Conservation (phyloP, 2,113 vertebrate species). For the Mormyrus lacerda region DNA sequence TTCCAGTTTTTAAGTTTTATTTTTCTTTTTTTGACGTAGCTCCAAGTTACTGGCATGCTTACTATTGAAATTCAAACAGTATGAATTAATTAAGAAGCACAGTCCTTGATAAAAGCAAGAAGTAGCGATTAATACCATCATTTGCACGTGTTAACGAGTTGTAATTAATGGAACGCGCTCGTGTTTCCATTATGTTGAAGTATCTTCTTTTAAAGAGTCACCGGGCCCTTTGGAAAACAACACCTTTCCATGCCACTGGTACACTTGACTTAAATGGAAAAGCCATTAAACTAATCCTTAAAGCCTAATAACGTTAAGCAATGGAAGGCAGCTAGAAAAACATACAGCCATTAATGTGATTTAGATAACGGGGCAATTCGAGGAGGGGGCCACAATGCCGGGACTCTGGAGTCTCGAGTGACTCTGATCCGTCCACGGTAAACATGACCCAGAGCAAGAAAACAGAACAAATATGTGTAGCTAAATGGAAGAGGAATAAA, state of each 20-base stretch:
- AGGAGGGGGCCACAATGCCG: background rate
- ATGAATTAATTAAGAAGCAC: background rate
- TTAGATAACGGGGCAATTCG: constrained; percentile 15
- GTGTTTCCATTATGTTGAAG: background rate
- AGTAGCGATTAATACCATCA: background rate
- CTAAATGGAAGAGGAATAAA: background rate
- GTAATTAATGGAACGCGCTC: constrained; percentile 3
- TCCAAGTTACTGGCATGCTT: background rate
- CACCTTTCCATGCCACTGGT: background rate
- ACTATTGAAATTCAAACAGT: background rate
- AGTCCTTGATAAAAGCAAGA: background rate
- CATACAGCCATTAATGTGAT: constrained; percentile 18
- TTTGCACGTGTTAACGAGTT: background rate
- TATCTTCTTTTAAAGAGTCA: constrained; percentile 2
- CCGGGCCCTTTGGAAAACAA: background rate
- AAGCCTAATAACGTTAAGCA: constrained; percentile 18
- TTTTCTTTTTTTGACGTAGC: background rate
- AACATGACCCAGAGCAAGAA: background rate
- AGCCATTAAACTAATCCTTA: constrained; percentile 11
- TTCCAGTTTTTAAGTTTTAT: background rate
- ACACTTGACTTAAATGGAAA: constrained; percentile 13
- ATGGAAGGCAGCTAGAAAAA: constrained; percentile 18
- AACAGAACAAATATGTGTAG: background rate
- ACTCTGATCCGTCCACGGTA: background rate
- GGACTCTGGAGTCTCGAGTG: background rate